Percentiles rank a stretch among this genome's conserved stretches.
Evolutionary conservation across 2,797 vertebrate species (phyloP).

Genomic region (Dendrocincla tyrannina): DNA sequence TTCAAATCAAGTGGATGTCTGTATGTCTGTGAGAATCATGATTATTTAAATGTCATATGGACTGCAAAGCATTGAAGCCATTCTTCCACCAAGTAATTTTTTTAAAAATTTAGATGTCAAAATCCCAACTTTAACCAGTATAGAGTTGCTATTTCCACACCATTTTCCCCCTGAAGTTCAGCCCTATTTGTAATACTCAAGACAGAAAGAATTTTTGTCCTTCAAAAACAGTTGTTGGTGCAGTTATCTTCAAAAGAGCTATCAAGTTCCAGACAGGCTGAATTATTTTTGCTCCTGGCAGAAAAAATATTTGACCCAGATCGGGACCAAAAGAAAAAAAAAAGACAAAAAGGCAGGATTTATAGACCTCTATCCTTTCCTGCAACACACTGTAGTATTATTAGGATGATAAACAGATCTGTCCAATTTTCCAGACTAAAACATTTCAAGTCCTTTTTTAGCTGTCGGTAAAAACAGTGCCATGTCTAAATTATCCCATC

Average conservation of each 20-base stretch:
- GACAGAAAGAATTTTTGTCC: slow-evolving; percentile 76
- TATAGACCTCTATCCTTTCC: slow-evolving; percentile 73
- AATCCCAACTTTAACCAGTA: slow-evolving; percentile 36
- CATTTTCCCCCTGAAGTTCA: slow-evolving; percentile 24
- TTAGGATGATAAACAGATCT: slow-evolving; percentile 84
- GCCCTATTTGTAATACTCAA: slow-evolving; percentile 69
- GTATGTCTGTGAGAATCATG: not conserved
- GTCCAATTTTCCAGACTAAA: slow-evolving; percentile 83
- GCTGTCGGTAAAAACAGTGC: slow-evolving; percentile 79
- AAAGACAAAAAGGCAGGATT: slow-evolving; percentile 54
- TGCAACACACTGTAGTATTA: slow-evolving; percentile 71
- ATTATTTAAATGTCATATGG: slow-evolving; percentile 51
- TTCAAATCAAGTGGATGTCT: not conserved
- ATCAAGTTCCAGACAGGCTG: slow-evolving; percentile 77
- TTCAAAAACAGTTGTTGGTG: slow-evolving; percentile 76
- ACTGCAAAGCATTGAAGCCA: not conserved
- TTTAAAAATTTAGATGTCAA: slow-evolving; percentile 54
- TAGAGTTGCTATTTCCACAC: slow-evolving; percentile 39
- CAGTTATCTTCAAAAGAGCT: slow-evolving; percentile 74
- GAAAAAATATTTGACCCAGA: slow-evolving; percentile 75
- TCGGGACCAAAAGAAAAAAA: slow-evolving; percentile 19
- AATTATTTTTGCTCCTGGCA: slow-evolving; percentile 74
- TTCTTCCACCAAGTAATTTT: slow-evolving; percentile 31
- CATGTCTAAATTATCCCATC: slow-evolving; percentile 79
- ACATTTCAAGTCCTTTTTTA: slow-evolving; percentile 79